Evolutionary conservation across 2,888 invertebrate species (phyloP).

Genomic region (Archips xylosteana): DNA sequence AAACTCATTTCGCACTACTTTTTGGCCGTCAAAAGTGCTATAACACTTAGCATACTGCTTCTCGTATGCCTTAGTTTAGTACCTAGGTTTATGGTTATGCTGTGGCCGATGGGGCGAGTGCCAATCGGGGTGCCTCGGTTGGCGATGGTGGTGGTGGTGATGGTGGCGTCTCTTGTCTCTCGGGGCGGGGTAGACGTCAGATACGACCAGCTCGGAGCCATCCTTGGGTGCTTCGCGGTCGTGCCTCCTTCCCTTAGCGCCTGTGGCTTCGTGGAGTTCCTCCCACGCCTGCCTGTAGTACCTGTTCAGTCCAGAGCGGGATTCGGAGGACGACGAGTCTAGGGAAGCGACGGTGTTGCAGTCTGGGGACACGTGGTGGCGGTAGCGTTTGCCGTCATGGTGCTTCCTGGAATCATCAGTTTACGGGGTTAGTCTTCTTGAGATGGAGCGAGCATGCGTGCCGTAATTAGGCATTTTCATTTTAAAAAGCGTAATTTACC

Average conservation of each 20-base stretch:
- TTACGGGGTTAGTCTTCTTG: not conserved
- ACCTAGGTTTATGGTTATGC: conserved; percentile 84
- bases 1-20: not conserved
- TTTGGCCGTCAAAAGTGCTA: not conserved
- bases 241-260: conserved; percentile 79
- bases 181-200: conserved; percentile 85
- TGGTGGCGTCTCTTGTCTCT: conserved; percentile 88
- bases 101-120: conserved; percentile 84
- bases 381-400: conserved; percentile 94
- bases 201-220: conserved; percentile 91
- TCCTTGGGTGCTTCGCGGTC: conserved; percentile 87
- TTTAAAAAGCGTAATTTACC: no score
- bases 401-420: conserved; percentile 61
- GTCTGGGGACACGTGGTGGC: conserved; percentile 95
- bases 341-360: conserved; percentile 96
- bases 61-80: conserved; percentile 56
- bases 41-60: not conserved
- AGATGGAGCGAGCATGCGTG: no score
- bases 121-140: conserved; percentile 85
- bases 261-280: conserved; percentile 93
- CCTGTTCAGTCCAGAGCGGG: conserved; percentile 92
- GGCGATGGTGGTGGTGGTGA: conserved; percentile 91
- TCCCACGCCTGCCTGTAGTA: conserved; percentile 98
- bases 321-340: conserved; percentile 95
- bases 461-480: no score